Evolutionary conservation across 2,113 vertebrate genomes (phyloP).

Genomic region (Melanotaenia duboulayi): DNA sequence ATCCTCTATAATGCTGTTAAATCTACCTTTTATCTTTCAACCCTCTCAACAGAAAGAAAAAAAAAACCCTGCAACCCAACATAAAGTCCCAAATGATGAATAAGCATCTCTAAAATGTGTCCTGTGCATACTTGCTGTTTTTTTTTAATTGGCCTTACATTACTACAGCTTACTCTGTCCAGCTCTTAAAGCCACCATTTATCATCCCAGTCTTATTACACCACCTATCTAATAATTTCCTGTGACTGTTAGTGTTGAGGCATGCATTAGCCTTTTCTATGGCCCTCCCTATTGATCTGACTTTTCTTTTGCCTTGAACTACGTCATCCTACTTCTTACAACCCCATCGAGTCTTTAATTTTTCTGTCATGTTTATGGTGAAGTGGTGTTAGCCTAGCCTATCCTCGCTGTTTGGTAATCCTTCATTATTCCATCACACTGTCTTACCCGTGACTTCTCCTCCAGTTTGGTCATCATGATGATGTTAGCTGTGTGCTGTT

Average conservation of each 20-base stretch:
- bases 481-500: conserved; percentile 95
- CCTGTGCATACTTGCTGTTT: not conserved
- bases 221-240: not conserved
- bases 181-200: not conserved
- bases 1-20: too few relatives aligned
- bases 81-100: too few relatives aligned
- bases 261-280: not conserved
- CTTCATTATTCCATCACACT: not conserved
- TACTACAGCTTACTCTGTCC: not conserved
- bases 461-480: conserved; percentile 99
- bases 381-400: conserved; percentile 48
- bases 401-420: not conserved
- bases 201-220: not conserved
- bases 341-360: not conserved
- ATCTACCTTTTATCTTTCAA: too few relatives aligned
- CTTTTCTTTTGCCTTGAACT: not conserved
- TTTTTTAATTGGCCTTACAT: not conserved
- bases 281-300: not conserved
- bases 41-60: too few relatives aligned
- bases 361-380: conserved; percentile 88
- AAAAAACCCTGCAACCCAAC: too few relatives aligned
- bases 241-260: not conserved
- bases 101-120: not conserved
- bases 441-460: conserved; percentile 95
- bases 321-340: not conserved